Percentiles rank a stretch among this genome's conserved stretches.
Conservation (phyloP, 2,113 vertebrate genomes). For the Chelonoidis abingdonii region DNA sequence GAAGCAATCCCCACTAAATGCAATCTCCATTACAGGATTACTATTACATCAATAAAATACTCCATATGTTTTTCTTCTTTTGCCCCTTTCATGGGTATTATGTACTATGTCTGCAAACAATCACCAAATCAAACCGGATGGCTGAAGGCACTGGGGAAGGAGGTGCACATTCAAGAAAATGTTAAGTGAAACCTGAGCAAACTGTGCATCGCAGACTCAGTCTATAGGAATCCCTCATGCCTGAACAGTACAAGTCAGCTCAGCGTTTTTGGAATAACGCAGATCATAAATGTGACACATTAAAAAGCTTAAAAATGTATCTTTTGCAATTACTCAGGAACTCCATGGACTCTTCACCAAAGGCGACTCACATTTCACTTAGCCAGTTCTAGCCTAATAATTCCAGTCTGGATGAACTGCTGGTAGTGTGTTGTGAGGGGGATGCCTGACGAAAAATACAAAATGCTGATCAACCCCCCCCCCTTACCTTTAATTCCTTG, state of each 20-base stretch:
- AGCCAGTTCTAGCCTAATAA: neutral
- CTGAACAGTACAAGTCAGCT: neutral
- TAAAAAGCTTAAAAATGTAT: neutral
- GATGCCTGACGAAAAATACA: neutral
- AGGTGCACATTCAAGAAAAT: conserved; percentile 1
- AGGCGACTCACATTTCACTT: conserved; percentile 53
- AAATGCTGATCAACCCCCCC: neutral
- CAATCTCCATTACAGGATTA: conserved; percentile 75
- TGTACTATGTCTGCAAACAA: neutral
- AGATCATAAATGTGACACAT: neutral
- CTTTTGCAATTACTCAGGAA: conserved; percentile 22
- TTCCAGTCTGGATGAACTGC: neutral
- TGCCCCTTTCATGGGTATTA: neutral
- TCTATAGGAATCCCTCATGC: neutral
- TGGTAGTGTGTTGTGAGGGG: neutral
- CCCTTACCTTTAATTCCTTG: conserved; percentile 73
- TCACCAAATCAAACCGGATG: neutral
- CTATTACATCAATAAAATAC: conserved; percentile 66
- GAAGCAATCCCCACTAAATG: conserved; percentile 70
- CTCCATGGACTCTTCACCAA: neutral
- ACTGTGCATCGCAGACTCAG: conserved; percentile 37
- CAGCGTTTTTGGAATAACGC: neutral
- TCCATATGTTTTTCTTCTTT: conserved; percentile 6
- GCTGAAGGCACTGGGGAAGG: conserved; percentile 35
- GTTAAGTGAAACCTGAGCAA: neutral